Conservation (phyloP, 2,113 vertebrate genomes). For the Forbesichthys papilliferus region DNA sequence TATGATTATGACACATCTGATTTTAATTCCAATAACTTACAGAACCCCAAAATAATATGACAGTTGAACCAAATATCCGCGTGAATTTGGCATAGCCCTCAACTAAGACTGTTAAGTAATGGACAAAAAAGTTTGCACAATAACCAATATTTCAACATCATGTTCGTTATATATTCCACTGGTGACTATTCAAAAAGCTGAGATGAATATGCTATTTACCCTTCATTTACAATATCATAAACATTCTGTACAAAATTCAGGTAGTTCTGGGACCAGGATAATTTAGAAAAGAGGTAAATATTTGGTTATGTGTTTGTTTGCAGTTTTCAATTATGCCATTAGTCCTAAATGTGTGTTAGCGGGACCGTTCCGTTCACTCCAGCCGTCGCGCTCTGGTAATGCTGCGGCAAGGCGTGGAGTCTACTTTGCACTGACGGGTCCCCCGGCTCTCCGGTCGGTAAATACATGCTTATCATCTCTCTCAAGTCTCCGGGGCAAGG, state of each 20-base stretch:
- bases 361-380: slow-evolving; percentile 96
- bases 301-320: slow-evolving; percentile 81
- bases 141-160: slow-evolving; percentile 73
- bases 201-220: slow-evolving; percentile 76
- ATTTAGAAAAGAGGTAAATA: slow-evolving; percentile 84
- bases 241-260: slow-evolving; percentile 88
- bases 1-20: slow-evolving; percentile 71
- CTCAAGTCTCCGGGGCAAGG: slow-evolving; percentile 97
- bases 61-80: slow-evolving; percentile 53
- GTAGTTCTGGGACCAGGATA: slow-evolving; percentile 73
- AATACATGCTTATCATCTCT: slow-evolving; percentile 99
- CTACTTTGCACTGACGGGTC: slow-evolving; percentile 92
- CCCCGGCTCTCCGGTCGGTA: slow-evolving; percentile 90
- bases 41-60: slow-evolving; percentile 46
- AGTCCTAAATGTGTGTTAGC: slow-evolving; percentile 91
- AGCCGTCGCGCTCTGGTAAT: slow-evolving; percentile 93
- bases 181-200: slow-evolving; percentile 65
- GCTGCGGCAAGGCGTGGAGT: slow-evolving; percentile 92
- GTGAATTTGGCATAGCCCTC: slow-evolving; percentile 78
- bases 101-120: slow-evolving; percentile 68
- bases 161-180: slow-evolving; percentile 72
- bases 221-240: slow-evolving; percentile 85
- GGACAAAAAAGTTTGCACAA: slow-evolving; percentile 78
- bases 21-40: slow-evolving; percentile 74
- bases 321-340: slow-evolving; percentile 69